phyloP scores from a whole-genome alignment of 2,888 invertebrate genomes.

The Scelioninae gen. 2 region DNA sequence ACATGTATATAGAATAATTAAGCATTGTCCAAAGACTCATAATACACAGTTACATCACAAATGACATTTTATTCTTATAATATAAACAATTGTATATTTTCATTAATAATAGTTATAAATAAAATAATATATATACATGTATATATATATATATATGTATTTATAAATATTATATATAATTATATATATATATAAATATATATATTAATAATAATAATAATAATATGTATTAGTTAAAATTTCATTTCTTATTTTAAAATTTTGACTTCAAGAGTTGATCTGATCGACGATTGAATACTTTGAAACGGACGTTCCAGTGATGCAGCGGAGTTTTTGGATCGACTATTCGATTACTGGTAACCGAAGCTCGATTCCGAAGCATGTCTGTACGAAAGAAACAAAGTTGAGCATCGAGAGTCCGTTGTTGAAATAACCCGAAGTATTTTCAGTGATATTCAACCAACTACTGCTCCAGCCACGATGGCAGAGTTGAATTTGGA shows the following conservation, averaged over 20 bases:
- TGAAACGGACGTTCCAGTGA: slow-evolving; percentile 37
- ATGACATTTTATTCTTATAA: slow-evolving; percentile 44
- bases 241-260: slow-evolving; percentile 15
- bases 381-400: slow-evolving; percentile 34
- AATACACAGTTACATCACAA: slow-evolving; percentile 55
- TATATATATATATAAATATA: slow-evolving; percentile 7
- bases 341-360: slow-evolving; percentile 1
- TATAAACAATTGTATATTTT: slow-evolving; percentile 50
- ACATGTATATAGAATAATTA: slow-evolving; percentile 42
- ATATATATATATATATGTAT: slow-evolving; percentile 11
- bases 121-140: slow-evolving; percentile 34
- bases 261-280: slow-evolving; percentile 15
- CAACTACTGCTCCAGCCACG: slow-evolving; percentile 88
- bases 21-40: slow-evolving; percentile 40
- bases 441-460: neutral
- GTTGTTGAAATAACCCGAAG: neutral
- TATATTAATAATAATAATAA: slow-evolving; percentile 13
- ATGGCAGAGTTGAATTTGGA: slow-evolving; percentile 85
- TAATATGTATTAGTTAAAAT: slow-evolving; percentile 26
- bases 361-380: slow-evolving; percentile 32
- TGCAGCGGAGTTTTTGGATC: slow-evolving; percentile 15
- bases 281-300: slow-evolving; percentile 12
- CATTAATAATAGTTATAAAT: too few species aligned
- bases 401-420: slow-evolving; percentile 6
- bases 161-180: slow-evolving; percentile 28